These are phyloP conservation scores for Numenius arquata DNA, from an alignment of 2,113 vertebrate genomes.

Conservation along the genomic window DNA sequence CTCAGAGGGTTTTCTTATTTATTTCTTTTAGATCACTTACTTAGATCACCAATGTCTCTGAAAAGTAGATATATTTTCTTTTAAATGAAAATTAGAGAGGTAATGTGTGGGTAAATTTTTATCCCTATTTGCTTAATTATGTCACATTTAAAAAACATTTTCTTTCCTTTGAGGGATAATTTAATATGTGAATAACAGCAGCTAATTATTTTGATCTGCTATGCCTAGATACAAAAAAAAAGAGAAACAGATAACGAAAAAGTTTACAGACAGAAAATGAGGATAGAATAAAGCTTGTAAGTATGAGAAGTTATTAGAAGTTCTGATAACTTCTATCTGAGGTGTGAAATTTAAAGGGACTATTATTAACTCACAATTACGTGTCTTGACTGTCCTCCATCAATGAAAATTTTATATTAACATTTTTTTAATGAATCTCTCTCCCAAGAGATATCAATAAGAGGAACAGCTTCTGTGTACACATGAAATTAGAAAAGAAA, in stretches of 20 bases:
- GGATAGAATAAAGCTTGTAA: not conserved
- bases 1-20: not conserved
- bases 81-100: not conserved
- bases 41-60: not conserved
- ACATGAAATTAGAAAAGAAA: not conserved
- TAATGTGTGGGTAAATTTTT: not conserved
- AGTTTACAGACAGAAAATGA: not conserved
- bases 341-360: not conserved
- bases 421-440: not conserved
- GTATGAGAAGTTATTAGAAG: not conserved
- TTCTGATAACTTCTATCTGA: not conserved
- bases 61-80: not conserved
- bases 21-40: not conserved
- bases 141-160: not conserved
- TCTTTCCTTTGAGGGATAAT: not conserved
- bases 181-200: not conserved
- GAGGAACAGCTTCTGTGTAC: not conserved
- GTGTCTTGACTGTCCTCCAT: not conserved
- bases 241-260: not conserved
- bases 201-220: not conserved
- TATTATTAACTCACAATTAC: not conserved
- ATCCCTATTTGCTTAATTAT: not conserved
- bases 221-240: not conserved
- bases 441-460: not conserved
- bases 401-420: not conserved